Evolutionary conservation across 2,888 invertebrate genomes (phyloP).

Genomic region (Euclidia mi): DNA sequence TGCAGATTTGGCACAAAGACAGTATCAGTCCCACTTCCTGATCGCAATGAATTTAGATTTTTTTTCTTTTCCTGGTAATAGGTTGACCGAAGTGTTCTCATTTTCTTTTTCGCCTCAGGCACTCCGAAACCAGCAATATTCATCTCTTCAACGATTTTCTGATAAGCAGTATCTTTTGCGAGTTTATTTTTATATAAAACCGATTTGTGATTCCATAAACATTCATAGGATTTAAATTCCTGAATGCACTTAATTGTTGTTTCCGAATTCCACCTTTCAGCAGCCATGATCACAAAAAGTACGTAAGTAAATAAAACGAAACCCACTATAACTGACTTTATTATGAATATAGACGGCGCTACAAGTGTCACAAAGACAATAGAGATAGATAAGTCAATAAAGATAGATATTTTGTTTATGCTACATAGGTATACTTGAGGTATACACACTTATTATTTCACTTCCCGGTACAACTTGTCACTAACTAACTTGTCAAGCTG

Average conservation of each 20-base stretch:
- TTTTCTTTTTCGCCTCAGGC: slow-evolving; percentile 29
- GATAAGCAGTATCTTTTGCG: not conserved
- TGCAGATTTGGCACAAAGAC: slow-evolving; percentile 24
- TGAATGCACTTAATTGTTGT: slow-evolving; percentile 32
- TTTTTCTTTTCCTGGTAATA: slow-evolving; percentile 20
- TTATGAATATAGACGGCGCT: too few relatives aligned
- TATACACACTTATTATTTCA: slow-evolving; percentile 21
- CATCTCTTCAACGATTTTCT: slow-evolving; percentile 19
- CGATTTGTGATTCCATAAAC: too few relatives aligned
- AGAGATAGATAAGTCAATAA: too few relatives aligned
- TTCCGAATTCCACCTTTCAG: slow-evolving; percentile 34
- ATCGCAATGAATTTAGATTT: slow-evolving; percentile 16
- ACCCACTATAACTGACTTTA: too few relatives aligned
- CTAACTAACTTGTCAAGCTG: too few relatives aligned
- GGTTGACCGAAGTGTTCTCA: slow-evolving; percentile 26
- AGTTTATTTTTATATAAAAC: too few relatives aligned
- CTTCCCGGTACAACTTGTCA: slow-evolving; percentile 27
- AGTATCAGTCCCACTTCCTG: slow-evolving; percentile 17
- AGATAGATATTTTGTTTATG: too few relatives aligned
- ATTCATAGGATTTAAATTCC: slow-evolving; percentile 25
- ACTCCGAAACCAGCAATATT: slow-evolving; percentile 23
- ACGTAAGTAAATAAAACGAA: too few relatives aligned
- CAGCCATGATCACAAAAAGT: slow-evolving; percentile 32
- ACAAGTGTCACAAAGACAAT: too few relatives aligned
- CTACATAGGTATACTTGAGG: too few relatives aligned